A percentile compares a stretch with the other conserved stretches of the same genome.
phyloP scores from a whole-genome alignment of 2,113 vertebrate species.

The Gorilla gorilla region DNA sequence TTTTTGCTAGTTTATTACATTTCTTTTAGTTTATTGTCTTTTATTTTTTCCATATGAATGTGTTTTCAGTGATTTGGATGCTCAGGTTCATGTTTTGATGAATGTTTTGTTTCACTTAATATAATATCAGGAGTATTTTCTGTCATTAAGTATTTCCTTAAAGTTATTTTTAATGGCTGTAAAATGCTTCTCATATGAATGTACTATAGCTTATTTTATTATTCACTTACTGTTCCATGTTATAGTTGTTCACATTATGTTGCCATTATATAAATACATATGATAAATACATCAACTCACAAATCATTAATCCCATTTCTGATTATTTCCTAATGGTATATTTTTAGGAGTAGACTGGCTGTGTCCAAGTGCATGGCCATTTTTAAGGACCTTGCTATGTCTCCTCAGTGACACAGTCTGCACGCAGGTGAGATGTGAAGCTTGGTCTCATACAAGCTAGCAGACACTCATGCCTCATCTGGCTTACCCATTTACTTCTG shows the following conservation, averaged over 20 bases:
- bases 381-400: neutral
- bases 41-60: neutral
- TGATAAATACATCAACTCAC: neutral
- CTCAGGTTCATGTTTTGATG: neutral
- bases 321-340: neutral
- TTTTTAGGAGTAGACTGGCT: neutral
- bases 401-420: neutral
- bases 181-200: neutral
- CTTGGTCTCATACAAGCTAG: neutral
- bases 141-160: neutral
- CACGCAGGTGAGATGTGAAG: neutral
- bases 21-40: neutral
- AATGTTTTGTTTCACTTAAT: neutral
- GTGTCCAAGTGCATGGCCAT: neutral
- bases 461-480: neutral
- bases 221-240: neutral
- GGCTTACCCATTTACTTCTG: neutral
- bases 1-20: neutral
- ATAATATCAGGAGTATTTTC: neutral
- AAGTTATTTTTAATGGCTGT: neutral
- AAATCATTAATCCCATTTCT: neutral
- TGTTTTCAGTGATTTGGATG: neutral
- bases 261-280: neutral
- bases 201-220: neutral
- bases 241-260: neutral